phyloP scores from a whole-genome alignment of 2,113 vertebrate species.

The Pangasianodon gigas region DNA sequence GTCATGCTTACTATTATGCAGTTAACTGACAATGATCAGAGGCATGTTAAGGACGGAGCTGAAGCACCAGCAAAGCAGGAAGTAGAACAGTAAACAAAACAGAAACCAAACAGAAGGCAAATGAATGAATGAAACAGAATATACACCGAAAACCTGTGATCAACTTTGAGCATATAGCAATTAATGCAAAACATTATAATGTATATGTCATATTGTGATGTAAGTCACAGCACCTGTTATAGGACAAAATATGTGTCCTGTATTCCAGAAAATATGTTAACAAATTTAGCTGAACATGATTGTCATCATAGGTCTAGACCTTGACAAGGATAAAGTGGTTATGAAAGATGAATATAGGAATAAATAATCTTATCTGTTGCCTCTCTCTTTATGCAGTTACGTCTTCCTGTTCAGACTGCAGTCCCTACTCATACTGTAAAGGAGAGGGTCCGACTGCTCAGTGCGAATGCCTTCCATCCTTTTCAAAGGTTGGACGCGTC shows the following conservation, averaged over 20 bases:
- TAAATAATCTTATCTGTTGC: neutral
- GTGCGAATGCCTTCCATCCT: slow-evolving; percentile 83
- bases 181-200: neutral
- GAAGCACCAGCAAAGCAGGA: neutral
- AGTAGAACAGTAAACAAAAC: neutral
- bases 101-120: neutral
- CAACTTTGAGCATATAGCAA: neutral
- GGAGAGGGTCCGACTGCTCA: slow-evolving; percentile 50
- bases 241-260: neutral
- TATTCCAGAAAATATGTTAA: neutral
- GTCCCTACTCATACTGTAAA: slow-evolving; percentile 76
- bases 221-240: neutral
- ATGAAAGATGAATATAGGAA: neutral
- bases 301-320: neutral
- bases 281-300: neutral
- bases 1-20: neutral
- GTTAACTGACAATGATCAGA: slow-evolving; percentile 2
- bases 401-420: slow-evolving; percentile 74
- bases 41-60: neutral
- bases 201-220: neutral
- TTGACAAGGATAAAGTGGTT: neutral
- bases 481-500: slow-evolving; percentile 60
- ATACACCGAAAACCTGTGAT: neutral
- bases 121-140: neutral
- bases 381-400: slow-evolving; percentile 70